Base-by-base conservation (phyloP, 2,888 invertebrate genomes). In the Clepsis dumicolana region DNA sequence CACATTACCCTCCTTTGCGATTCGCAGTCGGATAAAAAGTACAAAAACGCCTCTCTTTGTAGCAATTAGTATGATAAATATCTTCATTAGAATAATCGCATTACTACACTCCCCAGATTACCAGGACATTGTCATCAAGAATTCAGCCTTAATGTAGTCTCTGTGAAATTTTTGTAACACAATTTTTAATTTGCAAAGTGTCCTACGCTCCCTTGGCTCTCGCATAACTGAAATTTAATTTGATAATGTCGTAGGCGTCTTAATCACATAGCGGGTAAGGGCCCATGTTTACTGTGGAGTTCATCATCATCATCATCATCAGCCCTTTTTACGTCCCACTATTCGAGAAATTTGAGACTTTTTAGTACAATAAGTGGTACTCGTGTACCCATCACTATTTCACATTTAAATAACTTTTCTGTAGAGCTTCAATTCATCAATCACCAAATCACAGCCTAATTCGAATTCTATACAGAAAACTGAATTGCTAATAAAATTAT, bases 151-250 rank as follows among this genome's bases (percentile, higher is more conserved):
- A 41, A 65, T 65, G n/a, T 59, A 35, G 41, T 60, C 56, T 21
- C 48, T 14, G 16, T 56, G 50, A 63, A 38, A 63, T 52, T 59
- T 63, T 29, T 25, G 57, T 41, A 32, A 44, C 41, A 25, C 1
- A 25, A 44, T 66, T 66, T 65, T 66, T 66, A 66, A 66, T 66
- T 66, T 66, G 63, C 68, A 68, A 68, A 68, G 63, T 68, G 68
- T 59, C 41, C 41, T 52, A 41, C 56, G 52, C 52, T 59, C 68
- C 63, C 63, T 57, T 32, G 32, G 59, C 52, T 38, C 57, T 63
- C 63, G 59, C 68, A 59, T 68, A 68, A 63, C 77, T 66, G 62
- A 29, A 71, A 79, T 77, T 79, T 75, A 73, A 78, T 79, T 77
- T 75, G 70, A 73, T 75, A 77, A 77, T 75, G 73, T 69, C 72